Evolutionary conservation across 2,888 invertebrate species (phyloP).

Genomic region (Bursaphelenchus okinawaensis): DNA sequence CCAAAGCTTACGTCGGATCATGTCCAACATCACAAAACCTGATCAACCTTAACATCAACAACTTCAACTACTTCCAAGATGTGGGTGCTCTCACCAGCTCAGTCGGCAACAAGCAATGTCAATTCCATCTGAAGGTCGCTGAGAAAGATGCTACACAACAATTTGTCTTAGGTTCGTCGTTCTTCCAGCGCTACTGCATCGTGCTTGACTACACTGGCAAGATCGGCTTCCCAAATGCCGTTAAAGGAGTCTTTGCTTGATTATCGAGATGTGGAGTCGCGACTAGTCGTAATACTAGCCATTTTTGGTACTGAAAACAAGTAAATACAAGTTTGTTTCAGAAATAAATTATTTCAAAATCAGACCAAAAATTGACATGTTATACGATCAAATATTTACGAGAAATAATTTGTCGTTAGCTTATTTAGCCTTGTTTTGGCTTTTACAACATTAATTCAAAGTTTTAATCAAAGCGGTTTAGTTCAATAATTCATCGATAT

Average conservation of each 20-base stretch:
- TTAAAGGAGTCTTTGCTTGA: background rate
- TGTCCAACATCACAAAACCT: background rate
- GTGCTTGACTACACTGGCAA: background rate
- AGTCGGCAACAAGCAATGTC: background rate
- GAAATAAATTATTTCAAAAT: no score
- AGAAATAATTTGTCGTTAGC: no score
- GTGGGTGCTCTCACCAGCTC: background rate
- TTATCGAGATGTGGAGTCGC: background rate
- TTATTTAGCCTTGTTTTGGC: no score
- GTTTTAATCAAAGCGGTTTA: no score
- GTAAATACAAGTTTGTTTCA: no score
- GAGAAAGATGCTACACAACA: background rate
- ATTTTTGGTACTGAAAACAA: no score
- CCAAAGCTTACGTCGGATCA: background rate
- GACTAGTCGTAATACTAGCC: background rate
- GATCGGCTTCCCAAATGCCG: background rate
- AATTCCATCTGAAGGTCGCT: background rate
- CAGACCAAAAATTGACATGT: no score
- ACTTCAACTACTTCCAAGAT: background rate
- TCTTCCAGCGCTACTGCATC: background rate
- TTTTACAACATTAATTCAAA: no score
- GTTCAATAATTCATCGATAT: no score
- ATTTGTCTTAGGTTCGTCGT: background rate
- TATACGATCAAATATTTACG: no score
- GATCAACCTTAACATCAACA: background rate